These are phyloP conservation scores for Cotesia vestalis DNA, from an alignment of 1,140 invertebrate genomes.

Conservation along the genomic window DNA sequence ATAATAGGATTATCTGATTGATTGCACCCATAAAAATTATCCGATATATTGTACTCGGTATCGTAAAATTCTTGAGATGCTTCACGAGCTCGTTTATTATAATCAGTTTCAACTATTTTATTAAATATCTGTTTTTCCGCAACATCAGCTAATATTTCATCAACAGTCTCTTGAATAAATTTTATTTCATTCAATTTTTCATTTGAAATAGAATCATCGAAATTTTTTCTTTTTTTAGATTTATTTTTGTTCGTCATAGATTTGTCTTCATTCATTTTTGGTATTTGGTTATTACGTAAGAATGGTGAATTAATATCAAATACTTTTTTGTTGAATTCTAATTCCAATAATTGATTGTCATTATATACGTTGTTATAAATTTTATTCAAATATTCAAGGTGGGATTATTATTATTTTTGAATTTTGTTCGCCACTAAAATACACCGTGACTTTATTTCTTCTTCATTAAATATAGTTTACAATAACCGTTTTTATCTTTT, in stretches of 20 bases:
- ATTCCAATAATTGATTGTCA: constrained; percentile 18
- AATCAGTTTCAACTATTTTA: constrained; percentile 44
- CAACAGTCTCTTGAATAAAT: constrained; percentile 3
- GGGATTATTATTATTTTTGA: constrained; percentile 39
- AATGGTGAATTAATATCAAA: constrained; percentile 56
- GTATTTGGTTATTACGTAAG: constrained; percentile 51
- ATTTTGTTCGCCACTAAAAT: constrained; percentile 36
- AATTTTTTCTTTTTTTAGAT: constrained; percentile 21
- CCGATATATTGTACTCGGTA: constrained; percentile 36
- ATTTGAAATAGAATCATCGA: not conserved
- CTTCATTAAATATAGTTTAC: constrained; percentile 22
- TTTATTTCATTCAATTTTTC: constrained; percentile 14
- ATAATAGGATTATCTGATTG: constrained; percentile 47
- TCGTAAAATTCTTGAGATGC: constrained; percentile 55
- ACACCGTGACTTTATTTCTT: constrained; percentile 32
- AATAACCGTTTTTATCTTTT: constrained; percentile 20
- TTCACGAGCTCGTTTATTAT: constrained; percentile 55
- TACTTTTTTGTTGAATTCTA: constrained; percentile 49
- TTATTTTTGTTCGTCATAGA: constrained; percentile 30
- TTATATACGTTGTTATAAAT: constrained; percentile 48
- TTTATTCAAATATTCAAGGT: constrained; percentile 50
- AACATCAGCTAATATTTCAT: not conserved
- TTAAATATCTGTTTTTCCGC: constrained; percentile 46
- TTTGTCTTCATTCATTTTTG: constrained; percentile 28
- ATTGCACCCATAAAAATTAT: constrained; percentile 57